Percentiles rank a stretch among this genome's conserved stretches.
These are phyloP conservation scores for Serilophus lunatus DNA, from an alignment of 2,113 vertebrate genomes.

Conservation along the genomic window DNA sequence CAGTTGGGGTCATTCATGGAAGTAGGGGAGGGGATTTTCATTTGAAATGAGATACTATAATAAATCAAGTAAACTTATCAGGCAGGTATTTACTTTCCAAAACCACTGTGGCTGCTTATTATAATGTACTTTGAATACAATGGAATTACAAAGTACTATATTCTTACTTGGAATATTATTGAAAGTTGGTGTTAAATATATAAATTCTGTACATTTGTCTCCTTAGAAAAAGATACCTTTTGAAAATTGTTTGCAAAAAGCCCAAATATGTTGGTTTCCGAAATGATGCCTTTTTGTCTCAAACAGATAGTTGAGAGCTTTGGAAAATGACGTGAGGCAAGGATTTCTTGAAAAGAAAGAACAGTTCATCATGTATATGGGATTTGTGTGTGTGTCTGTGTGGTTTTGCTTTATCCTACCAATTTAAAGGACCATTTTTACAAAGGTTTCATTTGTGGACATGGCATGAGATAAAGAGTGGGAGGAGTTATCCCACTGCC, in stretches of 20 bases:
- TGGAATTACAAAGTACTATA: neutral
- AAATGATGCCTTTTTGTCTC: neutral
- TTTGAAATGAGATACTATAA: neutral
- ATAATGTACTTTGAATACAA: neutral
- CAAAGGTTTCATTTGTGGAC: neutral
- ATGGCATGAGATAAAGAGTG: neutral
- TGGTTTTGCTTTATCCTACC: neutral
- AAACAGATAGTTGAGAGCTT: neutral
- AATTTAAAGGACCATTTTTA: neutral
- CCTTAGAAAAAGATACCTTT: neutral
- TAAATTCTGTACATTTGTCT: neutral
- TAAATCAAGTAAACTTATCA: neutral
- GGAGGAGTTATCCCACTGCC: slow-evolving; percentile 18
- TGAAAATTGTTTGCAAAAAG: neutral
- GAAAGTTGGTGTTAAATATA: neutral
- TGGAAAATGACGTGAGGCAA: neutral
- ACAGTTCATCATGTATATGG: neutral
- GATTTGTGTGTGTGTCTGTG: neutral
- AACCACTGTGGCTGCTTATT: neutral
- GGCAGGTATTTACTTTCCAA: slow-evolving; percentile 15
- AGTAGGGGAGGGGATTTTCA: neutral
- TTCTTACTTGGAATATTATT: neutral
- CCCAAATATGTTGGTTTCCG: neutral
- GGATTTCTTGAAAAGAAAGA: neutral
- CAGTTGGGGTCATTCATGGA: slow-evolving; percentile 31